These are phyloP conservation scores for Heterotilapia buettikoferi DNA, from an alignment of 2,113 vertebrate species.

Conservation along the genomic window DNA sequence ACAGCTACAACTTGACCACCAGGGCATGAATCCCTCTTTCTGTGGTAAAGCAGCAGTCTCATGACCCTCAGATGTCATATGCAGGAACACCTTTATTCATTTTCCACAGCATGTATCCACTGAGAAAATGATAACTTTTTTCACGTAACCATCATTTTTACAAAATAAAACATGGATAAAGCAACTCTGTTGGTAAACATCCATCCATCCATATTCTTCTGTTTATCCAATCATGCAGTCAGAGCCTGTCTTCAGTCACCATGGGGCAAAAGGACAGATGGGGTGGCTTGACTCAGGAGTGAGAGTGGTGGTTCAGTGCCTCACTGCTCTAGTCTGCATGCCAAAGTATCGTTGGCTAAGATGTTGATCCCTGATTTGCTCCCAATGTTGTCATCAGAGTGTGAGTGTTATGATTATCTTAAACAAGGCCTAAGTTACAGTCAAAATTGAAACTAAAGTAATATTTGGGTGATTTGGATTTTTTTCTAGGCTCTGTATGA, in stretches of 20 bases:
- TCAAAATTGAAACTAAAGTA: not conserved
- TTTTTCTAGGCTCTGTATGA: not conserved
- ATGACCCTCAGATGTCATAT: not conserved
- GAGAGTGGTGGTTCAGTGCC: not conserved
- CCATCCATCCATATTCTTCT: not conserved
- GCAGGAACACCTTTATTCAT: not conserved
- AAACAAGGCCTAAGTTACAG: not conserved
- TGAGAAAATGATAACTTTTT: not conserved
- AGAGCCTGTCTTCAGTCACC: not conserved
- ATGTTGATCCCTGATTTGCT: not conserved
- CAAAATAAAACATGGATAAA: not conserved
- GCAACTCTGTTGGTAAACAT: not conserved
- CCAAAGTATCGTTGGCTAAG: not conserved
- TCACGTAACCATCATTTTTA: not conserved
- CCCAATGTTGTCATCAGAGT: not conserved
- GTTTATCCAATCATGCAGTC: not conserved
- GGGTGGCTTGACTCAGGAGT: not conserved
- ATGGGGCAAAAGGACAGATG: not conserved
- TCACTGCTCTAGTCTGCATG: not conserved
- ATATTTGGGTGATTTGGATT: accelerated
- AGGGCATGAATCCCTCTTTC: not conserved
- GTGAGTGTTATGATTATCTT: not conserved
- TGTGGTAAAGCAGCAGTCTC: not conserved
- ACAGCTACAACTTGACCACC: not conserved
- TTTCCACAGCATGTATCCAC: not conserved